Conservation (phyloP, 2,888 invertebrate species). For the Arge pagana region DNA sequence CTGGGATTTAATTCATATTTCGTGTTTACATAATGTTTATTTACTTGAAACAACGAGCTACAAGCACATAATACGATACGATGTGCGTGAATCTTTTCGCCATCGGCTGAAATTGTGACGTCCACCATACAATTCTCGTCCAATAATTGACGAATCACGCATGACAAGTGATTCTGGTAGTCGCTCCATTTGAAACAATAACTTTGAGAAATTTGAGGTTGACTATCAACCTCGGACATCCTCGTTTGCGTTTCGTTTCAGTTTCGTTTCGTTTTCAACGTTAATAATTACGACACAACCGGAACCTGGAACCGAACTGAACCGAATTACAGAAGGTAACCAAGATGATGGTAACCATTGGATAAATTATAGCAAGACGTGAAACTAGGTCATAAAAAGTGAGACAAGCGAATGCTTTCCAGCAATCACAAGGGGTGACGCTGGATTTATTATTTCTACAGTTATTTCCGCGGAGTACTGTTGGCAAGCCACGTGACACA, state of each 20-base stretch:
- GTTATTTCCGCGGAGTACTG: too few species aligned
- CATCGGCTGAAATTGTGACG: constrained; percentile 58
- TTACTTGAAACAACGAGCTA: constrained; percentile 59
- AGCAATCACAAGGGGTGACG: too few species aligned
- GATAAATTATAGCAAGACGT: too few species aligned
- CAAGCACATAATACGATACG: constrained; percentile 60
- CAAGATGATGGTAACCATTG: too few species aligned
- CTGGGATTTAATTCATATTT: too few species aligned
- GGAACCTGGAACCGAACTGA: constrained; percentile 37
- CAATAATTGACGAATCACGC: constrained; percentile 52
- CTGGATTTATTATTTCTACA: too few species aligned
- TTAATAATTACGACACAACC: constrained; percentile 15
- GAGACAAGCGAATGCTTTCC: too few species aligned
- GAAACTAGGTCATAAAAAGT: too few species aligned
- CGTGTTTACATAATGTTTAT: too few species aligned
- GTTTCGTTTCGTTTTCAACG: constrained; percentile 39
- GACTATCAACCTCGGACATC: constrained; percentile 43
- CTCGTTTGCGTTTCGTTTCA: too few species aligned
- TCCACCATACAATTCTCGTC: constrained; percentile 58
- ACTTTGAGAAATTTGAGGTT: constrained; percentile 33
- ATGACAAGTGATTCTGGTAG: constrained; percentile 53
- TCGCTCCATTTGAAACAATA: constrained; percentile 58
- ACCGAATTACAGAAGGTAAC: too few species aligned
- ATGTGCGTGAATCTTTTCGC: constrained; percentile 58
- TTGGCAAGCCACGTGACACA: too few species aligned